Conservation (phyloP, 1,140 invertebrate species). For the Anastrepha obliqua region DNA sequence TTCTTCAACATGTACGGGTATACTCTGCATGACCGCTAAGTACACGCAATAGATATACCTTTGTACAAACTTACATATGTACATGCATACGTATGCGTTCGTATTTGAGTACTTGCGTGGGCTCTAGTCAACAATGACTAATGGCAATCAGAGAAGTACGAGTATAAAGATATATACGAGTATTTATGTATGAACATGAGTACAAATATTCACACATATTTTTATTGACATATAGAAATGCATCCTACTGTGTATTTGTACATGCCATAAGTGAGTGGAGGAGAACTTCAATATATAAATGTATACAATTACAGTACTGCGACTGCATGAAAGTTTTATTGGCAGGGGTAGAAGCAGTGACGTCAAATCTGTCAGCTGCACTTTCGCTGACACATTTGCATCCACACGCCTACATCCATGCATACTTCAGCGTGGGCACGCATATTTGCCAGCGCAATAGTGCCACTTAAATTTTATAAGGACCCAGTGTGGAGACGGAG, state of each 20-base stretch:
- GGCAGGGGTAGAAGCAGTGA: background rate
- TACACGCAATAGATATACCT: too few relatives aligned
- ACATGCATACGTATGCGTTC: background rate
- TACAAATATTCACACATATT: background rate
- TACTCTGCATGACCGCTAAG: too few relatives aligned
- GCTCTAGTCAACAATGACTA: background rate
- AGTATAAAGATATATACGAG: background rate
- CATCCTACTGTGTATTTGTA: background rate
- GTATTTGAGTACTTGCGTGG: conserved; percentile 1
- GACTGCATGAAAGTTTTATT: background rate
- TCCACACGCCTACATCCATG: background rate
- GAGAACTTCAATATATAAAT: background rate
- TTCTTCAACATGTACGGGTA: too few relatives aligned
- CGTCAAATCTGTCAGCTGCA: background rate
- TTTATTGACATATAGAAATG: conserved; percentile 7
- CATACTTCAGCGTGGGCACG: background rate
- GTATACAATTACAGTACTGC: background rate
- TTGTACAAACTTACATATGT: background rate
- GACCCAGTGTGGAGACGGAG: background rate
- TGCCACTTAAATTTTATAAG: background rate
- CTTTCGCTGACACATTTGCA: background rate
- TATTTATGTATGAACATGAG: background rate
- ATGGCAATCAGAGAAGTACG: background rate
- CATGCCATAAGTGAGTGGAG: background rate
- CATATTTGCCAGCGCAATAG: background rate